A percentile compares a stretch with the other conserved stretches of the same genome.
These are phyloP conservation scores for Sorex maritimensis DNA, from an alignment of 2,797 vertebrate species.

Conservation along the genomic window DNA sequence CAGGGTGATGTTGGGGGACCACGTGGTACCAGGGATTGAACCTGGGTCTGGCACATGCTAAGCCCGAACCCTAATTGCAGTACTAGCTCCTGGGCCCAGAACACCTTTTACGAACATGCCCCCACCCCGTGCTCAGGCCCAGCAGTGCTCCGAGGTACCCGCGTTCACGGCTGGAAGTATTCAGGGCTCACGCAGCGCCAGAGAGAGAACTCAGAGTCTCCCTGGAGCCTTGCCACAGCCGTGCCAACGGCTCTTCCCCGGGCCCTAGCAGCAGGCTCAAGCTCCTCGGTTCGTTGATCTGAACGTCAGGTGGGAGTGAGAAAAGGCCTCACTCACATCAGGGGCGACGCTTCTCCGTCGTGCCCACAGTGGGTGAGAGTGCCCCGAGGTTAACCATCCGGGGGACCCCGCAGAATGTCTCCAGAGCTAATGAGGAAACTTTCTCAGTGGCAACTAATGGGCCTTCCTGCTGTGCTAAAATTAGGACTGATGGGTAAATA, in stretches of 20 bases:
- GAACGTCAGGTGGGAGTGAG: background rate
- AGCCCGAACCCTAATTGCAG: no score
- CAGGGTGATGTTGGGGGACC: no score
- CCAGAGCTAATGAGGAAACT: slow-evolving; percentile 58
- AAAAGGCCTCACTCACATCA: background rate
- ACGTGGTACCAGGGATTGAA: no score
- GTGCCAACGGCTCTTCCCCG: background rate
- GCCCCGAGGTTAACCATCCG: background rate
- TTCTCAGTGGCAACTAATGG: slow-evolving; percentile 58
- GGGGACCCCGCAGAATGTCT: background rate
- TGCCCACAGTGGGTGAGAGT: background rate
- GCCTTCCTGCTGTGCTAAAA: slow-evolving; percentile 70
- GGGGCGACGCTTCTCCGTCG: background rate
- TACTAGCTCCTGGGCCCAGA: background rate
- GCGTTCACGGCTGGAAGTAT: no score
- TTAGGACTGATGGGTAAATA: slow-evolving; percentile 77
- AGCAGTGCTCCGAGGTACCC: no score
- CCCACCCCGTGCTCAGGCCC: no score
- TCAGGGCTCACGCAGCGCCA: no score
- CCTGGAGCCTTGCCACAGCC: no score
- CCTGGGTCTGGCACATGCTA: no score
- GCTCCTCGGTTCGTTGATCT: background rate
- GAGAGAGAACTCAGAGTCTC: no score
- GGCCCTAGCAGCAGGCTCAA: background rate
- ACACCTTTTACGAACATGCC: no score